These are phyloP conservation scores for Psilopogon haemacephalus DNA, from an alignment of 2,113 vertebrate genomes.

Conservation along the genomic window DNA sequence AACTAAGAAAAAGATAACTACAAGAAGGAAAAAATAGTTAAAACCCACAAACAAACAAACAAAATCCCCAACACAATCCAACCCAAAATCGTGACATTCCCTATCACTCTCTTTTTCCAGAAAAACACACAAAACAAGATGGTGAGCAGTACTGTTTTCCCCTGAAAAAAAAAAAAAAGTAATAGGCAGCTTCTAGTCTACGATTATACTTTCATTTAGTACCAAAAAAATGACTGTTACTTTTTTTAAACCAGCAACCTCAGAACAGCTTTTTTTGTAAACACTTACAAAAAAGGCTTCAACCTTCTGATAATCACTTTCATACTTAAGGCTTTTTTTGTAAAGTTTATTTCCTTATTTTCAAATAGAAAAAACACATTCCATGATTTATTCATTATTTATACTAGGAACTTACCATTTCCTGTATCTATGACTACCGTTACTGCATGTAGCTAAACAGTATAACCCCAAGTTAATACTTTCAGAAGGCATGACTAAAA, in stretches of 20 bases:
- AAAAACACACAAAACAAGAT: neutral
- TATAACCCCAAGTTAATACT: neutral
- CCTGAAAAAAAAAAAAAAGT: neutral
- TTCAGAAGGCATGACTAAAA: neutral
- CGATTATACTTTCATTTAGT: neutral
- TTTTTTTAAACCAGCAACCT: neutral
- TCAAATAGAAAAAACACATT: neutral
- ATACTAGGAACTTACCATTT: neutral
- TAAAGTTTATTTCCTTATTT: neutral
- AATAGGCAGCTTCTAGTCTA: neutral
- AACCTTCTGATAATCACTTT: neutral
- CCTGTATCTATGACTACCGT: neutral
- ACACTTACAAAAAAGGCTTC: neutral
- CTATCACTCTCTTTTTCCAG: accelerated
- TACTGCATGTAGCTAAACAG: neutral
- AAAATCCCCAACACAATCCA: neutral
- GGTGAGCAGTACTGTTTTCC: neutral
- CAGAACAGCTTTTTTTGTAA: neutral
- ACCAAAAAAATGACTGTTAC: neutral
- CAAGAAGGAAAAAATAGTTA: neutral
- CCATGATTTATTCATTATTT: neutral
- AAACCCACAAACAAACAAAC: neutral
- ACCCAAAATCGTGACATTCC: neutral
- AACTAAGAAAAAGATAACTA: neutral
- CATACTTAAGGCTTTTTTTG: neutral